phyloP scores from a whole-genome alignment of 2,113 vertebrate genomes.

The Callithrix jacchus region DNA sequence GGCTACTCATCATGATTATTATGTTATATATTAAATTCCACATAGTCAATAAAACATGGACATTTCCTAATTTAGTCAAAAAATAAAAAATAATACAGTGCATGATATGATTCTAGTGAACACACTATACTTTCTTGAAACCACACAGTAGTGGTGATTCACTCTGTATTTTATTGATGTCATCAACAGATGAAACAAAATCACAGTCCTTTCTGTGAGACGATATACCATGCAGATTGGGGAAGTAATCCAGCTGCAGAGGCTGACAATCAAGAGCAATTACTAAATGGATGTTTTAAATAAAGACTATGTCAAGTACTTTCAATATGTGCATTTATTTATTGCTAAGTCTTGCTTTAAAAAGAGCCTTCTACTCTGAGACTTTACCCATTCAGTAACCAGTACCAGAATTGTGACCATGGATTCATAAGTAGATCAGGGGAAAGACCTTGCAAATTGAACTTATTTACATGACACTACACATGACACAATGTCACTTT shows the following conservation, averaged over 20 bases:
- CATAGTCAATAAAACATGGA: constrained; percentile 5
- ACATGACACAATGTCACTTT: not conserved
- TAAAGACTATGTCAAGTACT: not conserved
- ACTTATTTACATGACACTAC: not conserved
- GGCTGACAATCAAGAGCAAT: not conserved
- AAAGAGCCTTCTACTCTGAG: not conserved
- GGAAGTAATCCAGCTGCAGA: not conserved
- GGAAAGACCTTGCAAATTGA: not conserved
- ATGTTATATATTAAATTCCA: not conserved
- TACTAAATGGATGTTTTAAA: constrained; percentile 3
- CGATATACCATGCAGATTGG: not conserved
- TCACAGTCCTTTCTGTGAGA: not conserved
- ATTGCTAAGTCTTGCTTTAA: not conserved
- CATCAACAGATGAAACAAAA: not conserved
- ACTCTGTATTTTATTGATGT: not conserved
- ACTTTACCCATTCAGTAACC: not conserved
- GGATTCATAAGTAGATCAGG: not conserved
- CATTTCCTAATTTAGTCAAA: not conserved
- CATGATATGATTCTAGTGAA: not conserved
- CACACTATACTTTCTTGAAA: not conserved
- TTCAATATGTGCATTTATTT: not conserved
- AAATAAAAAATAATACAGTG: not conserved
- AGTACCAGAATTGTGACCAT: not conserved
- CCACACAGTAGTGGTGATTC: not conserved
- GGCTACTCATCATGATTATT: not conserved